Percentiles rank a stretch among this genome's conserved stretches.
These are phyloP conservation scores for Laupala kohalensis DNA, from an alignment of 1,140 invertebrate species.

Conservation along the genomic window DNA sequence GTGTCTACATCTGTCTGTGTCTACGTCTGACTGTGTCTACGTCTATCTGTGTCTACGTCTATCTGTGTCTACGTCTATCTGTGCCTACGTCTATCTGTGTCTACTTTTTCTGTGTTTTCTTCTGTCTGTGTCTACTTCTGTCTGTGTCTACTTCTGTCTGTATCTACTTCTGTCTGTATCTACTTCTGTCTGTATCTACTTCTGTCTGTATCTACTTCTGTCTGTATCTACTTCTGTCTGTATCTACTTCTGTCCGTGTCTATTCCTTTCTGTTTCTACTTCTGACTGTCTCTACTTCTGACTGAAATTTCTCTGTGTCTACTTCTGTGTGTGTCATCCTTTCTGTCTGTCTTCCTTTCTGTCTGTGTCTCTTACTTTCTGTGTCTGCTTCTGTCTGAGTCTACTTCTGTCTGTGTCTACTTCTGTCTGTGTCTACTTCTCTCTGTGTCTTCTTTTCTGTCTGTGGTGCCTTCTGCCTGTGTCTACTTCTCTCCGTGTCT, in stretches of 20 bases:
- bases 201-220: not conserved
- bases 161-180: not conserved
- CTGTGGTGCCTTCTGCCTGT: not conserved
- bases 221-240: not conserved
- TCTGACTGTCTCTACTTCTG: slow-evolving; percentile 2
- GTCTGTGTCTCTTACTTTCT: not conserved
- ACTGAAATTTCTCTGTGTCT: not conserved
- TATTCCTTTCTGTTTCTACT: not conserved
- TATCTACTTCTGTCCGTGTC: not conserved
- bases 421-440: not conserved
- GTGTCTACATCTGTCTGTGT: not conserved
- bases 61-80: not conserved
- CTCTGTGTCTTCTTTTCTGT: not conserved
- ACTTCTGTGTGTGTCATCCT: not conserved
- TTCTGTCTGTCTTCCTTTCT: not conserved
- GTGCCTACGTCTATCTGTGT: not conserved
- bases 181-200: not conserved
- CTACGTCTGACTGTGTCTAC: not conserved
- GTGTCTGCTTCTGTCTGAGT: not conserved
- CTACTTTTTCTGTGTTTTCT: not conserved
- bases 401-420: not conserved
- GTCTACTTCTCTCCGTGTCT: not conserved
- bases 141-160: not conserved
- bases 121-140: not conserved
- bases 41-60: not conserved